Evolutionary conservation across 2,113 vertebrate species (phyloP), one percentile per base, ranked within the genome.

Genomic region (Potamarius usumacintae): DNA sequence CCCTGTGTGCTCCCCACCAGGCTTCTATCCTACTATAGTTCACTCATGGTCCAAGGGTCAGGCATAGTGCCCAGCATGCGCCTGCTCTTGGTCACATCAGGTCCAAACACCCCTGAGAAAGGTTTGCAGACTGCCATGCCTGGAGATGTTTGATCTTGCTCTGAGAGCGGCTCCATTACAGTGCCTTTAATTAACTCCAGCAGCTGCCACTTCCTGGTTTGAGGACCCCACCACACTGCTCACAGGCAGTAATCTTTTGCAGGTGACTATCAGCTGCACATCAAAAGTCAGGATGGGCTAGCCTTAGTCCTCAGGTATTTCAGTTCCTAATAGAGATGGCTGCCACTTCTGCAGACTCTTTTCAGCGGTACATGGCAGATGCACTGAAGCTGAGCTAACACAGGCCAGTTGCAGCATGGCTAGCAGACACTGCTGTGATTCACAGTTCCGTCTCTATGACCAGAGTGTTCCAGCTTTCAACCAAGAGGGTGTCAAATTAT

Each of bases 141-240:
- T 91, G 91, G 90, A 90, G 93, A 93, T 79, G 94, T 96, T 96
- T 96, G 95, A 96, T 95, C 94, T 95, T 83, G 83, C 62, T 88
- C 85, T 86, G 65, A 88, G 90, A 91, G 85, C 92, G 90, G 89
- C 93, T 94, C 89, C 93, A 94, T 96, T 96, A 94, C 95, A 94
- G 93, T 92, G 93, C 90, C 80, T 94, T 94, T 97, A 97, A 97
- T 97, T 95, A 97, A 96, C 95, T 96, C 95, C 95, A 96, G 95
- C 91, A 92, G 94, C 95, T 95, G 94, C 92, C 93, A 90, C 92
- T 96, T 97, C 94, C 95, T 96, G 94, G 94, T 91, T 93, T 90
- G 92, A 90, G 92, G 88, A 92, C 89, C 91, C 90, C 92, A 93
- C 94, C 90, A 86, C 93, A 89, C 92, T 91, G 86, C 90, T 85